Percentiles rank a stretch among this genome's conserved stretches.
phyloP scores from a whole-genome alignment of 1,140 invertebrate genomes.

The roundworm (Caenorhabditis elegans) region WBcel235 BX284605.5:9740501-9741000 shows the following conservation, averaged over 20 bases:
- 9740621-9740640: too few species aligned
- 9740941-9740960: neutral
- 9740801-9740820: neutral
- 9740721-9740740: too few species aligned
- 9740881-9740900: neutral
- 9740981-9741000: neutral
- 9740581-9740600: too few species aligned
- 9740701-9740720: too few species aligned
- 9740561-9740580: too few species aligned
- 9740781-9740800: neutral
- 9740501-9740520: neutral
- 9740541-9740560: neutral
- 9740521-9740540: neutral
- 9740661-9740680: too few species aligned
- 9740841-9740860: slow-evolving; percentile 3
- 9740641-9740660: too few species aligned
- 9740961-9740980: neutral
- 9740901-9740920: neutral
- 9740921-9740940: neutral
- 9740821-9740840: neutral
- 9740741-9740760: neutral
- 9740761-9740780: neutral
- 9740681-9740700: too few species aligned
- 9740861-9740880: neutral
- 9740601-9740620: too few species aligned